phyloP scores from a whole-genome alignment of 2,797 vertebrate genomes.

The Carcharodon carcharias region DNA sequence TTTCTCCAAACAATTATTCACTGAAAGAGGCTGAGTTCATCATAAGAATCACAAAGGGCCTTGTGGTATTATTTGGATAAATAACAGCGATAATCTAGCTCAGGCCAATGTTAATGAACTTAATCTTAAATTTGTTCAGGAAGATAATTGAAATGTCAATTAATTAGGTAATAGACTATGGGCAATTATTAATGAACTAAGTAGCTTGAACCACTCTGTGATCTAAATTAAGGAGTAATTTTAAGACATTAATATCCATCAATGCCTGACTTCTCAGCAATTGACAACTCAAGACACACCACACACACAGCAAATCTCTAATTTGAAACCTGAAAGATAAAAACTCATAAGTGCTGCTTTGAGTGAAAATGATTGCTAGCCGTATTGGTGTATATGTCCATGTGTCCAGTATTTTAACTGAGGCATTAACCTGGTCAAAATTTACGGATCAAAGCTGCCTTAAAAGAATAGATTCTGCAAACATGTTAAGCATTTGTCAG shows the following conservation, averaged over 20 bases:
- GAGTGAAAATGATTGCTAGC: background rate
- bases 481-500: background rate
- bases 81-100: background rate
- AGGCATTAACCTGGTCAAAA: background rate
- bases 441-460: background rate
- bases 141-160: background rate
- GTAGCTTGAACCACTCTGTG: background rate
- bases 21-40: background rate
- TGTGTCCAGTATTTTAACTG: background rate
- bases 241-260: background rate
- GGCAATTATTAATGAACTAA: constrained; percentile 8
- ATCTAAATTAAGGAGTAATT: constrained; percentile 7
- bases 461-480: background rate
- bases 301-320: background rate
- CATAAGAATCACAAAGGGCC: background rate
- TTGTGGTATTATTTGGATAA: background rate
- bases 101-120: background rate
- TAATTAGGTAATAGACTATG: background rate
- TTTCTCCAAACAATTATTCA: background rate
- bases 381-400: background rate
- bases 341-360: background rate
- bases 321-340: background rate
- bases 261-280: background rate
- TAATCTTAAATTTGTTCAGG: background rate
- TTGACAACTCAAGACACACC: background rate